Evolutionary conservation across 30 jellyfish, hydroid and myxozoan species (phyloP).

Genomic region (Aurelia aurita): DNA sequence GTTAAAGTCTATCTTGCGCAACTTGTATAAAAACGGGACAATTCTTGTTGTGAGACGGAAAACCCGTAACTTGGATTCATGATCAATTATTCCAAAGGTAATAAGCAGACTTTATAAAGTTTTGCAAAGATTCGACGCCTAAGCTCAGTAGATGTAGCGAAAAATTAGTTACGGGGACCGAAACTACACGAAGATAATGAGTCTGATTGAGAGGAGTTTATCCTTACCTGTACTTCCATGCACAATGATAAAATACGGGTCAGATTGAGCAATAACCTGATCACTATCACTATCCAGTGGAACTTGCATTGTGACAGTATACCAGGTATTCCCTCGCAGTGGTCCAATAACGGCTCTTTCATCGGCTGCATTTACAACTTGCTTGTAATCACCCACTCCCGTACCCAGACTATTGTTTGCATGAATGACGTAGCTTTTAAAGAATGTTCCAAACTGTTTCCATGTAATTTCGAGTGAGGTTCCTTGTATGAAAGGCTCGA

Average conservation of each 20-base stretch:
- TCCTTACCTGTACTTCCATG: slow-evolving; percentile 13
- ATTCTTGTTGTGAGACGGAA: too few species aligned
- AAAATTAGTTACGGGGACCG: too few species aligned
- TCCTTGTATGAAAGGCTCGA: slow-evolving; percentile 22
- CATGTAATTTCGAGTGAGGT: slow-evolving; percentile 27
- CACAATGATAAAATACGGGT: slow-evolving; percentile 25
- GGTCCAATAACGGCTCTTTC: slow-evolving; percentile 41
- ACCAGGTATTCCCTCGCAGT: slow-evolving; percentile 23
- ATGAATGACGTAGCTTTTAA: slow-evolving; percentile 4
- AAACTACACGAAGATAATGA: too few species aligned
- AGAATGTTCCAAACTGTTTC: slow-evolving; percentile 2
- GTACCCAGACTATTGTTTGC: slow-evolving; percentile 27
- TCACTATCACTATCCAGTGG: neutral
- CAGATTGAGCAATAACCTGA: slow-evolving; percentile 11
- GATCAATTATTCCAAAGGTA: too few species aligned
- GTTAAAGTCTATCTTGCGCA: too few species aligned
- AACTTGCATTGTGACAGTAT: slow-evolving; percentile 36
- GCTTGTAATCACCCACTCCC: slow-evolving; percentile 15
- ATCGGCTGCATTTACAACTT: slow-evolving; percentile 9
- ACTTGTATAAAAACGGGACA: too few species aligned
- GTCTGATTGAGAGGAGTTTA: neutral
- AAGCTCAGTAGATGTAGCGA: too few species aligned
- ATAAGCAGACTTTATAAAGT: too few species aligned
- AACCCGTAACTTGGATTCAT: too few species aligned
- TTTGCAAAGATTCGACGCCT: too few species aligned